A percentile compares a stretch with the other conserved stretches of the same genome.
These are phyloP conservation scores for Melolontha melolontha DNA, from an alignment of 2,888 invertebrate genomes.

Conservation along the genomic window DNA sequence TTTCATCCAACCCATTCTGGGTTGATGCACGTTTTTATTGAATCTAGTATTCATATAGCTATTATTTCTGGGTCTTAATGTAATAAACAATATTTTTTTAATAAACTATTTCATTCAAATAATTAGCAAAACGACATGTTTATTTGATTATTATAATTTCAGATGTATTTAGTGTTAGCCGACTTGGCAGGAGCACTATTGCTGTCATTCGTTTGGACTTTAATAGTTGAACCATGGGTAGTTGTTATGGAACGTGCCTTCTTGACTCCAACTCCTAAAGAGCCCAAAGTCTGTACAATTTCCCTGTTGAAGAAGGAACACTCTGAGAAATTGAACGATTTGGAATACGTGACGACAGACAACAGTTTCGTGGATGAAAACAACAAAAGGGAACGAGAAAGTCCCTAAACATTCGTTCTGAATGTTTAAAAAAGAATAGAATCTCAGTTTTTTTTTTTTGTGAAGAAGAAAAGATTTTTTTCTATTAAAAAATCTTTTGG, in stretches of 20 bases:
- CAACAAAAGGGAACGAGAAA: conserved; percentile 1
- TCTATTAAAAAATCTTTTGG: too few species aligned
- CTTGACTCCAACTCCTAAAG: not conserved
- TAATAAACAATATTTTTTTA: too few species aligned
- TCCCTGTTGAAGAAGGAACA: conserved; percentile 13
- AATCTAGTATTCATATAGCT: too few species aligned
- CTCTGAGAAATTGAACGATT: not conserved
- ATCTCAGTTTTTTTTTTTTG: too few species aligned
- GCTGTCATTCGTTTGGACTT: conserved; percentile 34
- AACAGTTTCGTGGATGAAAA: not conserved
- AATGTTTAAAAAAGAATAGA: too few species aligned
- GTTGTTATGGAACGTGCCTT: conserved; percentile 4
- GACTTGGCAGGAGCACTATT: conserved; percentile 26
- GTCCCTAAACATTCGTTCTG: not conserved
- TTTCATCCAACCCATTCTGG: too few species aligned
- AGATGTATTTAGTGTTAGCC: conserved; percentile 31
- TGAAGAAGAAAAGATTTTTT: too few species aligned
- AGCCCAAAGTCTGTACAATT: conserved; percentile 1
- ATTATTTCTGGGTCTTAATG: too few species aligned
- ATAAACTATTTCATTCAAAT: too few species aligned
- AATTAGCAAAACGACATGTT: too few species aligned
- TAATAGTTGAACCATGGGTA: conserved; percentile 35
- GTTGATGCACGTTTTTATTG: too few species aligned
- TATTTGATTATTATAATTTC: not conserved
- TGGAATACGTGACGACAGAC: conserved; percentile 5